Percentiles rank a stretch among this genome's conserved stretches.
phyloP scores from a whole-genome alignment of 2,888 invertebrate species.

The Tubulanus polymorphus region DNA sequence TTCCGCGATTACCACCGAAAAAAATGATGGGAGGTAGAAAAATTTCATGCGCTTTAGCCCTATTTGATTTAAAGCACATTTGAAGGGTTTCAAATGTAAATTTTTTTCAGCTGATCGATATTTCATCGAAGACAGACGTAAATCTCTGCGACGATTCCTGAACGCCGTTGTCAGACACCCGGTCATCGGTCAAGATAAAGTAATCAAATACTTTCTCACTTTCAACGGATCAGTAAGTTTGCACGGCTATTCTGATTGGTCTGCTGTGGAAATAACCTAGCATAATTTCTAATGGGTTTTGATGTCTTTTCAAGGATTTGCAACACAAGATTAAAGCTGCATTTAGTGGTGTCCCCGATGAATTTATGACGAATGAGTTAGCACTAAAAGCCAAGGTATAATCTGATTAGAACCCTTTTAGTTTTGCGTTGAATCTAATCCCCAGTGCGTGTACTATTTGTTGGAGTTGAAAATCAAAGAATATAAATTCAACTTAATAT shows the following conservation, averaged over 20 bases:
- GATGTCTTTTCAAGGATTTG: conserved; percentile 41
- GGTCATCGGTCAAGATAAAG: conserved; percentile 48
- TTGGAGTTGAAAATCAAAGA: too few relatives aligned
- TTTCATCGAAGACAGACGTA: conserved; percentile 52
- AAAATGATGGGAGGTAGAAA: conserved; percentile 51
- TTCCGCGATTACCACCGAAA: conserved; percentile 54
- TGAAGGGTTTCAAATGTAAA: conserved; percentile 1
- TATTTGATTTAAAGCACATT: not conserved
- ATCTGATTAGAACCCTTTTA: too few relatives aligned
- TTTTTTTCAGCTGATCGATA: conserved; percentile 45
- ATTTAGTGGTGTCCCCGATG: conserved; percentile 52
- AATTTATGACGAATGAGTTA: conserved; percentile 52
- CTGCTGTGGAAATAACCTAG: not conserved
- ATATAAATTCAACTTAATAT: too few relatives aligned
- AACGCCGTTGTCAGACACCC: conserved; percentile 52
- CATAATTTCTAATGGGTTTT: not conserved
- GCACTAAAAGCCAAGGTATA: conserved; percentile 51
- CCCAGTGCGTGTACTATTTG: too few relatives aligned
- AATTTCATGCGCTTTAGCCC: too few relatives aligned
- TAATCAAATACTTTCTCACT: conserved; percentile 52
- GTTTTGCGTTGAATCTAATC: too few relatives aligned
- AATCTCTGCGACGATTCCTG: conserved; percentile 48
- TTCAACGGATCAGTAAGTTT: conserved; percentile 51
- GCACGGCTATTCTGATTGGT: not conserved
- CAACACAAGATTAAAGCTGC: conserved; percentile 52